Evolutionary conservation across 2,113 vertebrate genomes (phyloP).

Genomic region (Pelmatolapia mariae): DNA sequence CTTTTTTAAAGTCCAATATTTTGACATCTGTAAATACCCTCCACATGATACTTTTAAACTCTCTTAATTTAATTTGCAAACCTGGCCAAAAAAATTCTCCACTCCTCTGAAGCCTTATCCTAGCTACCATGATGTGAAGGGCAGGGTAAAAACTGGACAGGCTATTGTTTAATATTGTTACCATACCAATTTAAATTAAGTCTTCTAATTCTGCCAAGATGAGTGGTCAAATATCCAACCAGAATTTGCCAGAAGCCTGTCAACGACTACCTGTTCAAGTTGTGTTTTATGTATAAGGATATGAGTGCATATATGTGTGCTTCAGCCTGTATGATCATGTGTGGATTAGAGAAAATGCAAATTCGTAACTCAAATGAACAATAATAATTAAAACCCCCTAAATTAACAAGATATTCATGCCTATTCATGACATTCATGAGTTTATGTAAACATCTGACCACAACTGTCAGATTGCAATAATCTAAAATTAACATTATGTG

Average conservation of each 20-base stretch:
- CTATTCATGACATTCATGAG: background rate
- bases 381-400: background rate
- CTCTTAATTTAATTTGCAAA: background rate
- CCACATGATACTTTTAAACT: background rate
- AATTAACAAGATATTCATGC: background rate
- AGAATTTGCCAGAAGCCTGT: background rate
- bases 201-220: background rate
- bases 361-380: background rate
- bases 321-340: background rate
- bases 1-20: background rate
- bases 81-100: background rate
- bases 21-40: background rate
- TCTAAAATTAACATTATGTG: background rate
- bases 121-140: background rate
- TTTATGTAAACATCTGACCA: background rate
- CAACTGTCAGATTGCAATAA: background rate
- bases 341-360: background rate
- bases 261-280: background rate
- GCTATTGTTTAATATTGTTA: background rate
- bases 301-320: background rate
- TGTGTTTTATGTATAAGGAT: background rate
- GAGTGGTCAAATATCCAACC: background rate
- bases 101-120: background rate
- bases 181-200: background rate
- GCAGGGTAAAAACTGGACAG: background rate